Conservation (phyloP, 2,113 vertebrate genomes). For the Procapra przewalskii region DNA sequence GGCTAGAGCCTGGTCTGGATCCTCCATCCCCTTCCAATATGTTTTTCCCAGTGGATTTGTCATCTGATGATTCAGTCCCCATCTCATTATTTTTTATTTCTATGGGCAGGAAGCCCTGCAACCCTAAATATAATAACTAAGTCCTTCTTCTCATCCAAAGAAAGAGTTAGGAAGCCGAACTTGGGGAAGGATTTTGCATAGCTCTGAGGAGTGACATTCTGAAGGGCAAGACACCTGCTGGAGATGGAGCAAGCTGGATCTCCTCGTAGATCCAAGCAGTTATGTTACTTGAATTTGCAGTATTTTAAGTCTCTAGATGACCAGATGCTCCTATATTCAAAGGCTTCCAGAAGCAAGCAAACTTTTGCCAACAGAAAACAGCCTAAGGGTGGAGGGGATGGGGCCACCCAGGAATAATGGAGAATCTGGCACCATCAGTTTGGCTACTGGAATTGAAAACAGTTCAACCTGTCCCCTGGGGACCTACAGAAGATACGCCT, state of each 20-base stretch:
- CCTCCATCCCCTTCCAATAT: neutral
- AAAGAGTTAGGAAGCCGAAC: neutral
- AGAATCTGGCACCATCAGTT: neutral
- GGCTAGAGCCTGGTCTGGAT: neutral
- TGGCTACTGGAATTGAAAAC: neutral
- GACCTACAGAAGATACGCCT: neutral
- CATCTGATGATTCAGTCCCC: neutral
- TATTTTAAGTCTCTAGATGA: neutral
- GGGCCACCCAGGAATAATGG: neutral
- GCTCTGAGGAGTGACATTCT: neutral
- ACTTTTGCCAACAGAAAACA: constrained; percentile 4
- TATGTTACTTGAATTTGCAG: neutral
- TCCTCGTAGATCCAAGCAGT: neutral
- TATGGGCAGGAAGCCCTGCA: neutral
- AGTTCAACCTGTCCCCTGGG: neutral
- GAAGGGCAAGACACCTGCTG: neutral
- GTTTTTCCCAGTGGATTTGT: neutral
- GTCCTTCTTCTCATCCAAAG: neutral
- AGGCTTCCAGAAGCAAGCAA: neutral
- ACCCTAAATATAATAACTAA: neutral
- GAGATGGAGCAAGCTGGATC: neutral
- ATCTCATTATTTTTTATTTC: constrained; percentile 1
- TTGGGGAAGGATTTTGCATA: neutral
- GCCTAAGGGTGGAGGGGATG: neutral
- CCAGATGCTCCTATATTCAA: neutral